Evolutionary conservation across 2,797 vertebrate genomes (phyloP).

Genomic region (Okamejei kenojei): DNA sequence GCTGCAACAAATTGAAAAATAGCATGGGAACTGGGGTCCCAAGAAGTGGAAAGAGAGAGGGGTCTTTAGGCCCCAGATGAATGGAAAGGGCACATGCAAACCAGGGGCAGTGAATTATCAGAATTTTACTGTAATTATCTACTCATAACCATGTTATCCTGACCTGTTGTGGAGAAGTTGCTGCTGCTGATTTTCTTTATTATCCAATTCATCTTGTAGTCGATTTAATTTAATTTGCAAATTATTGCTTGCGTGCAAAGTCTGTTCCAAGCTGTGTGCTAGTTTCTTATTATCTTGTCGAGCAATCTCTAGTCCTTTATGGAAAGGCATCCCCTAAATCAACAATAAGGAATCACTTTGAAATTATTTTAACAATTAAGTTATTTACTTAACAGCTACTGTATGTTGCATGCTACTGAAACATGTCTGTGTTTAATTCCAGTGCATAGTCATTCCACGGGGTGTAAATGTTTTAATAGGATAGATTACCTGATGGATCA

Average conservation of each 20-base stretch:
- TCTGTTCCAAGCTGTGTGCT: constrained; percentile 52
- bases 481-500: not conserved
- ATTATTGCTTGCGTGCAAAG: constrained; percentile 49
- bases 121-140: not conserved
- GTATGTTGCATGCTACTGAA: not conserved
- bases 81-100: too few relatives aligned
- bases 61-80: too few relatives aligned
- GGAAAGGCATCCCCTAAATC: constrained; percentile 54
- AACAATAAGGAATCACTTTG: constrained; percentile 39
- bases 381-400: too few relatives aligned
- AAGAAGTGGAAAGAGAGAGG: too few relatives aligned
- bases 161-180: constrained; percentile 52
- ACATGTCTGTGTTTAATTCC: not conserved
- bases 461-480: not conserved
- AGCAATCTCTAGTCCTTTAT: constrained; percentile 50
- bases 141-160: not conserved
- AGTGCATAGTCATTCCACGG: not conserved
- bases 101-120: too few relatives aligned
- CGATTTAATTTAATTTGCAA: constrained; percentile 51
- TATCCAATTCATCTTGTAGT: constrained; percentile 48
- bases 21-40: too few relatives aligned
- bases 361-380: not conserved
- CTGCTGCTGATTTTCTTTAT: constrained; percentile 49
- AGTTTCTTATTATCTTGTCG: constrained; percentile 57
- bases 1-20: too few relatives aligned